Evolutionary conservation across 2,888 invertebrate genomes (phyloP).

Genomic region (Drosophila borealis): DNA sequence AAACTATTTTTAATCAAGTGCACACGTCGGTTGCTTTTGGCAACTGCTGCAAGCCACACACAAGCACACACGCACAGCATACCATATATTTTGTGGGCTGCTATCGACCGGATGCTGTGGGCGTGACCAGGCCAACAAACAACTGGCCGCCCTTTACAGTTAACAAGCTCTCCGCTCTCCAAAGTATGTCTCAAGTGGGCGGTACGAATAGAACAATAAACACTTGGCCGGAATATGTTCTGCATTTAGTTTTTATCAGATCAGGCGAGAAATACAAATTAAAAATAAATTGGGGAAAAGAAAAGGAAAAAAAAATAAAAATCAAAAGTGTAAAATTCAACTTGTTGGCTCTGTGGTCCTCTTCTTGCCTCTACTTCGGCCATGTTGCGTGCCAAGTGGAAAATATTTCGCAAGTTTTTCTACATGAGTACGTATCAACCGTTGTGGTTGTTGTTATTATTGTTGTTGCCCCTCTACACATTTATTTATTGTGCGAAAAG

Average conservation of each 20-base stretch:
- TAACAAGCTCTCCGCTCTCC: constrained; percentile 41
- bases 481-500: constrained; percentile 73
- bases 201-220: constrained; percentile 50
- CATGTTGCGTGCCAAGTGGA: constrained; percentile 79
- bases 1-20: constrained; percentile 76
- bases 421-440: constrained; percentile 37
- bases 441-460: constrained; percentile 27
- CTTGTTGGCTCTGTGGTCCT: constrained; percentile 47
- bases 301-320: constrained; percentile 35
- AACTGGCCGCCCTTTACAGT: constrained; percentile 41
- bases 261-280: constrained; percentile 61
- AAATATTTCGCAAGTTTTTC: constrained; percentile 80
- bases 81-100: constrained; percentile 12
- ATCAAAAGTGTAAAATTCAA: constrained; percentile 72
- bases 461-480: constrained; percentile 50
- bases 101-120: constrained; percentile 52
- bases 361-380: constrained; percentile 35
- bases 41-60: constrained; percentile 48
- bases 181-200: constrained; percentile 52
- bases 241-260: constrained; percentile 66
- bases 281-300: constrained; percentile 62
- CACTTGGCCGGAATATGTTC: constrained; percentile 57
- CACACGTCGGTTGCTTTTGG: constrained; percentile 59
- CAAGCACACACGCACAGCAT: constrained; percentile 1
- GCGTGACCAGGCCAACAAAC: constrained; percentile 26